Evolutionary conservation across 2,113 vertebrate genomes (phyloP).

Genomic region (Esox niger): DNA sequence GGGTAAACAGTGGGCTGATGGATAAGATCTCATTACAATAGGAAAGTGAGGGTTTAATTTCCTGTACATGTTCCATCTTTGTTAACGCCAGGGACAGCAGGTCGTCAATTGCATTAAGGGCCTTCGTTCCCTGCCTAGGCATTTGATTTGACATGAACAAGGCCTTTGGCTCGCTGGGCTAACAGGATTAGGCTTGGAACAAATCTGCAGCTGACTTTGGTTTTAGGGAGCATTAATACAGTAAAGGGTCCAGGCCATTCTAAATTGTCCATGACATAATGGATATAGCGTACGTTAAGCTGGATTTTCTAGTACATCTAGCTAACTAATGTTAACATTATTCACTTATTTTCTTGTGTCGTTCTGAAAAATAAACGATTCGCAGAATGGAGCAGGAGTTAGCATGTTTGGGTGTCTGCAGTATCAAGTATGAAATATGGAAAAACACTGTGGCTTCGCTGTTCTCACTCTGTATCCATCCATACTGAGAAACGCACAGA

Average conservation of each 20-base stretch:
- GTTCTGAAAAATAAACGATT: constrained; percentile 22
- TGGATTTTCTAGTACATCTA: not conserved
- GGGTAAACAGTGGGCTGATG: constrained; percentile 72
- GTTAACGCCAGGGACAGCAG: constrained; percentile 73
- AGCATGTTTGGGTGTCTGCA: constrained; percentile 31
- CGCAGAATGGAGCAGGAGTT: constrained; percentile 17
- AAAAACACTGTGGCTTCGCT: constrained; percentile 36
- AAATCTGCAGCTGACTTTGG: constrained; percentile 27
- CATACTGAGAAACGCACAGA: constrained; percentile 45
- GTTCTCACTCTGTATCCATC: constrained; percentile 38
- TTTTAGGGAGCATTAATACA: constrained; percentile 11
- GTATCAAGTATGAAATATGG: constrained; percentile 41
- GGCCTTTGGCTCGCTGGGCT: constrained; percentile 29
- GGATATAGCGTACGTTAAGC: constrained; percentile 26
- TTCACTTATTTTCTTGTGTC: no score
- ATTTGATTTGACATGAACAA: constrained; percentile 59
- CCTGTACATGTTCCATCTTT: constrained; percentile 76
- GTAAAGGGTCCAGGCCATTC: constrained; percentile 2
- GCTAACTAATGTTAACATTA: not conserved
- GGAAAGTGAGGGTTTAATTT: constrained; percentile 77
- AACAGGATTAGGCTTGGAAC: constrained; percentile 55
- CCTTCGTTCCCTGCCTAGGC: constrained; percentile 32
- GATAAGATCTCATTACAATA: constrained; percentile 75
- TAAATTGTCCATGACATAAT: constrained; percentile 30
- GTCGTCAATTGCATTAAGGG: constrained; percentile 62